Conservation (phyloP, 2,888 invertebrate species). For the Ormia ochracea region DNA sequence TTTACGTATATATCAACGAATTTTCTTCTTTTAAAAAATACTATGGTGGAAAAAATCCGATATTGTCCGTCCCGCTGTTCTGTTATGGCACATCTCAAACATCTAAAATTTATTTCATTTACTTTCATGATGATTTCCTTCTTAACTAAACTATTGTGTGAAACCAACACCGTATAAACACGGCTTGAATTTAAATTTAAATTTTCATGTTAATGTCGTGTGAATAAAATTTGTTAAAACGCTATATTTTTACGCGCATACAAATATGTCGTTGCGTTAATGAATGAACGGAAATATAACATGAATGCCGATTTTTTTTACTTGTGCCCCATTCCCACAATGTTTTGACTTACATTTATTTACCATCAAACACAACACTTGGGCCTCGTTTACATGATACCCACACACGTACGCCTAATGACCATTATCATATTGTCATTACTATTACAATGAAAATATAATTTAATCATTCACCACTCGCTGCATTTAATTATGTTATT, state of each 20-base stretch:
- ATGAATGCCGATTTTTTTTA: constrained; percentile 32
- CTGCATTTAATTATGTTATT: constrained; percentile 30
- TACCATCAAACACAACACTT: constrained; percentile 29
- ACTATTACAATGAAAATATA: constrained; percentile 21
- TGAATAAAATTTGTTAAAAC: constrained; percentile 34
- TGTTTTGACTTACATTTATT: not conserved
- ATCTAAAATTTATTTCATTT: no score
- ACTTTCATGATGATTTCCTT: no score
- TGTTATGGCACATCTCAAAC: no score
- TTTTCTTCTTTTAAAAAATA: not conserved
- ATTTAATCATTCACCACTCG: constrained; percentile 23
- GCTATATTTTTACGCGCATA: constrained; percentile 10
- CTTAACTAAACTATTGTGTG: no score
- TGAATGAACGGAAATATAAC: constrained; percentile 18
- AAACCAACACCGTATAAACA: no score
- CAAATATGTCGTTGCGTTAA: not conserved
- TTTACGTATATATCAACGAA: not conserved
- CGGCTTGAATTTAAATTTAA: no score
- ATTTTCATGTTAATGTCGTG: constrained; percentile 12
- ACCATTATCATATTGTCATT: constrained; percentile 1
- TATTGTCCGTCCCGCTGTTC: no score
- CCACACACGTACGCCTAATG: no score
- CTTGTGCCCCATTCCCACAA: not conserved
- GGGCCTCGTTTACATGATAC: constrained; percentile 49
- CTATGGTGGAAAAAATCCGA: no score